Percentiles rank a stretch among this genome's conserved stretches.
These are phyloP conservation scores for Psilanteris sp. DNA, from an alignment of 1,140 invertebrate genomes.

Conservation along the genomic window DNA sequence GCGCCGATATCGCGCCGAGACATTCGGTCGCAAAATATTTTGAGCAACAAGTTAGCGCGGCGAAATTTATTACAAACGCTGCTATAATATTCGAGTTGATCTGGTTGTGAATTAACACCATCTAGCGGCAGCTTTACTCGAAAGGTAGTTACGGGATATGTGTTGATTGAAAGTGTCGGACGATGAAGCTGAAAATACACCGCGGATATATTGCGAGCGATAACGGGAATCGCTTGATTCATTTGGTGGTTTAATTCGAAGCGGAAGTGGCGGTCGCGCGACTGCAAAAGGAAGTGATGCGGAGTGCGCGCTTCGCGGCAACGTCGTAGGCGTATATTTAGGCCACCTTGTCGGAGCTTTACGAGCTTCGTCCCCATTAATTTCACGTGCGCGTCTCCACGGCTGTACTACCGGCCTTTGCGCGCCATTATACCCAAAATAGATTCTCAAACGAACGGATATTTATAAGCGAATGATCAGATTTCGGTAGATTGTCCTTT, in stretches of 20 bases:
- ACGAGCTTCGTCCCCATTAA: conserved; percentile 73
- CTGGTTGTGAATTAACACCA: too few relatives aligned
- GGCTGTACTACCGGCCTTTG: conserved; percentile 59
- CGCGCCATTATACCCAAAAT: conserved; percentile 70
- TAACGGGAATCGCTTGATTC: too few relatives aligned
- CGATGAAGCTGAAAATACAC: too few relatives aligned
- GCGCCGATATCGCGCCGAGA: conserved; percentile 30
- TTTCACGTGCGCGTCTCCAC: conserved; percentile 67
- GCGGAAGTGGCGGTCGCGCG: conserved; percentile 67
- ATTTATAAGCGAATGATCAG: conserved; percentile 68
- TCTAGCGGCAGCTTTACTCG: too few relatives aligned
- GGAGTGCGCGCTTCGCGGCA: conserved; percentile 7
- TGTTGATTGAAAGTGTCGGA: too few relatives aligned
- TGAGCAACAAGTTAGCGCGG: too few relatives aligned
- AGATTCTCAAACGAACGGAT: conserved; percentile 65
- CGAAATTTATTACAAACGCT: too few relatives aligned
- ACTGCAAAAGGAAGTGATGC: conserved; percentile 25
- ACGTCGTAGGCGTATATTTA: conserved; percentile 72
- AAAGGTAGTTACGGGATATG: too few relatives aligned
- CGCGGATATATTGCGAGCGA: too few relatives aligned
- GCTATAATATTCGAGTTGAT: too few relatives aligned
- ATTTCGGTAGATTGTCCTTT: conserved; percentile 55
- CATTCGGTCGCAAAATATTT: conserved; percentile 31
- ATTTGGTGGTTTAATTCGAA: conserved; percentile 35
- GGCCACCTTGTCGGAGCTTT: conserved; percentile 72